Conservation (phyloP, 1,140 invertebrate genomes). For the Orchestia grillus region DNA sequence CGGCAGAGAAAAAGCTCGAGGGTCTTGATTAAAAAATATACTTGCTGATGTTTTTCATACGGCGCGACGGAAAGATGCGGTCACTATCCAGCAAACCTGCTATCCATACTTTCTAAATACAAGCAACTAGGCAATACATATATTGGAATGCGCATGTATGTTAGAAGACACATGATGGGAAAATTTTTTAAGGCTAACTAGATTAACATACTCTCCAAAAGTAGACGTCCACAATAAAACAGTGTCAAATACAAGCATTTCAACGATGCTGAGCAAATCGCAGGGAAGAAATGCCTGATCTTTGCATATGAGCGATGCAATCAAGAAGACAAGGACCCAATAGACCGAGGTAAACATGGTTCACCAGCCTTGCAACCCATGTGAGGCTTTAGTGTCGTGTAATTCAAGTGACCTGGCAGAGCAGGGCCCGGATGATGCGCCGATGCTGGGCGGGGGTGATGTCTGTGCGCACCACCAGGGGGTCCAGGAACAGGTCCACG, state of each 20-base stretch:
- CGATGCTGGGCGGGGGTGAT: slow-evolving; percentile 76
- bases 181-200: too few species aligned
- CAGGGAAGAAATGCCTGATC: not conserved
- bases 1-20: too few species aligned
- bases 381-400: not conserved
- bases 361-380: too few species aligned
- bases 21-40: too few species aligned
- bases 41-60: too few species aligned
- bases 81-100: not conserved
- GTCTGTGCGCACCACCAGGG: slow-evolving; percentile 71
- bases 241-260: too few species aligned
- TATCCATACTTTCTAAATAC: too few species aligned
- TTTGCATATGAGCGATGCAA: too few species aligned
- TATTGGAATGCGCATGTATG: too few species aligned
- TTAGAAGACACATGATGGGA: not conserved
- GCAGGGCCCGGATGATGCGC: slow-evolving; percentile 74
- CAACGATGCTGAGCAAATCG: not conserved
- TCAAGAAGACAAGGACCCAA: too few species aligned
- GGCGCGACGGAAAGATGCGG: not conserved
- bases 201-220: not conserved
- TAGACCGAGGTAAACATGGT: too few species aligned
- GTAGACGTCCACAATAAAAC: not conserved
- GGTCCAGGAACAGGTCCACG: slow-evolving; percentile 71
- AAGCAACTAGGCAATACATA: too few species aligned
- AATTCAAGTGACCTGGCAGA: slow-evolving; percentile 73